Conservation (phyloP, 1,140 invertebrate species). For the Dysdera silvatica region DNA sequence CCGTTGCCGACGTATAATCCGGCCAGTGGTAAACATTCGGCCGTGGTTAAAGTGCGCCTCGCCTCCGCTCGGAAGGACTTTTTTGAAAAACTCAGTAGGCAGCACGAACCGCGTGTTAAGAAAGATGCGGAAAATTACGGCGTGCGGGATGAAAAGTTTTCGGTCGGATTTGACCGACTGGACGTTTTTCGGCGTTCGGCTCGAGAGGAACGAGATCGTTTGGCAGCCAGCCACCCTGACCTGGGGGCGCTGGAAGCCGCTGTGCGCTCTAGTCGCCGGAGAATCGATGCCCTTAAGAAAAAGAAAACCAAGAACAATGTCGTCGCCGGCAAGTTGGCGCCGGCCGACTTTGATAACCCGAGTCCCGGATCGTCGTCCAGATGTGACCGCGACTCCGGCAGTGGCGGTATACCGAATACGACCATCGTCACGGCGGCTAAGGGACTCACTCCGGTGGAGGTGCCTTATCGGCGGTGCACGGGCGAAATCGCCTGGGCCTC, state of each 20-base stretch:
- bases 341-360: not conserved
- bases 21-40: not conserved
- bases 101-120: not conserved
- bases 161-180: not conserved
- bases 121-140: not conserved
- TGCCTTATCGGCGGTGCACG: slow-evolving; percentile 23
- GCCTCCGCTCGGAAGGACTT: slow-evolving; percentile 22
- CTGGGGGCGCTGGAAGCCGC: slow-evolving; percentile 23
- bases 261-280: slow-evolving; percentile 21
- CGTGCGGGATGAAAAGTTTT: not conserved
- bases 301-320: not conserved
- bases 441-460: not conserved
- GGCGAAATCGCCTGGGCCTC: slow-evolving; percentile 29
- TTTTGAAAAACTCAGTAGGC: slow-evolving; percentile 14
- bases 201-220: slow-evolving; percentile 13
- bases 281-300: slow-evolving; percentile 22
- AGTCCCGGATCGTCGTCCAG: too few species aligned
- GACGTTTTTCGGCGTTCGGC: slow-evolving; percentile 16
- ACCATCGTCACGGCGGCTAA: not conserved
- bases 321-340: not conserved
- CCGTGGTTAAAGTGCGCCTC: slow-evolving; percentile 3
- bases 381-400: too few species aligned
- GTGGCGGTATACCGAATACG: slow-evolving; percentile 1
- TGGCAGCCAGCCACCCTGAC: slow-evolving; percentile 26
- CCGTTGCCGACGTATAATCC: not conserved